phyloP scores from a whole-genome alignment of 2,113 vertebrate genomes.

The Gopherus flavomarginatus region DNA sequence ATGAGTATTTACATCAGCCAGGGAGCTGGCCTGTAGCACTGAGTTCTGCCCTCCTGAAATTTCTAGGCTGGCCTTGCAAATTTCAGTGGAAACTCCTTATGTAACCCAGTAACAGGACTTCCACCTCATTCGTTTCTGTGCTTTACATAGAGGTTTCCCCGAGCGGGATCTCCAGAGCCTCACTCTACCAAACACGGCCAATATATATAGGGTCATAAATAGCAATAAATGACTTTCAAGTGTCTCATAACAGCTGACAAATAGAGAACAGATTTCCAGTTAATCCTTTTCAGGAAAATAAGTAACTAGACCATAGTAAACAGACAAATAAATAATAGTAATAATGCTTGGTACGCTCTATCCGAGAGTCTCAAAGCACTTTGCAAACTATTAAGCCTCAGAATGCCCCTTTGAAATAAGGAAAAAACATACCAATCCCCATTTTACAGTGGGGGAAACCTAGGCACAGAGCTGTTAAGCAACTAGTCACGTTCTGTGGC shows the following conservation, averaged over 20 bases:
- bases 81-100: neutral
- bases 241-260: neutral
- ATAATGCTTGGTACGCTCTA: neutral
- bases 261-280: neutral
- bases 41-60: neutral
- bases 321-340: neutral
- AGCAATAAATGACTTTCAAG: neutral
- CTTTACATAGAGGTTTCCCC: neutral
- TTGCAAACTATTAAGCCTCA: neutral
- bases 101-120: neutral
- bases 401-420: neutral
- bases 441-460: neutral
- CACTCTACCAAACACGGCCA: neutral
- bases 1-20: neutral
- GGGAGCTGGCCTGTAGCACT: neutral
- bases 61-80: neutral
- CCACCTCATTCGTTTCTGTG: fast-evolving
- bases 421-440: neutral
- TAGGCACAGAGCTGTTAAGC: neutral
- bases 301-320: neutral
- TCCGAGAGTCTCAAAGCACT: neutral
- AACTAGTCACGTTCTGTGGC: neutral
- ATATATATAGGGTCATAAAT: neutral
- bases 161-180: neutral
- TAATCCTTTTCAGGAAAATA: neutral